A percentile compares a stretch with the other conserved stretches of the same genome.
Evolutionary conservation across 2,797 vertebrate species (phyloP).

Genomic region (Yasuhikotakia modesta): DNA sequence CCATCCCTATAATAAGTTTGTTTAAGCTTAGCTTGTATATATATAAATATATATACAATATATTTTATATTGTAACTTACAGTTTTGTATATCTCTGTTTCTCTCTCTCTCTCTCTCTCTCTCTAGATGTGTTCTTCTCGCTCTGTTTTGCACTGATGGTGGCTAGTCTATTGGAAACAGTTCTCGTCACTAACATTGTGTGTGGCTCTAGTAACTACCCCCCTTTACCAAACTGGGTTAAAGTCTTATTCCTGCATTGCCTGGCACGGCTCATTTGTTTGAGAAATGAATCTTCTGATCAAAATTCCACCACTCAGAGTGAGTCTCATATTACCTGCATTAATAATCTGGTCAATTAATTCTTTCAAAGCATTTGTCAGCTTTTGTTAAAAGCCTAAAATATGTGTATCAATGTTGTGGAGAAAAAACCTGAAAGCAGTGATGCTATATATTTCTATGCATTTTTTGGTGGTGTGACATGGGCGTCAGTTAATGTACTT

Average conservation of each 20-base stretch:
- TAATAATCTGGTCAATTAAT: not conserved
- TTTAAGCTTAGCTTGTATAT: no score
- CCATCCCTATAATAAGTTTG: constrained; percentile 60
- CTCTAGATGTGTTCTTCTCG: constrained; percentile 62
- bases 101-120: constrained; percentile 14
- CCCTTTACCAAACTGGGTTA: constrained; percentile 57
- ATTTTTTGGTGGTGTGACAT: no score
- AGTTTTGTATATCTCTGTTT: not conserved
- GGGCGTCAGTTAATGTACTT: no score
- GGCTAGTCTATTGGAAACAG: constrained; percentile 71
- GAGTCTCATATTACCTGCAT: not conserved
- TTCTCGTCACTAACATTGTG: constrained; percentile 73
- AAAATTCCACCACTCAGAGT: not conserved
- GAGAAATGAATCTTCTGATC: not conserved
- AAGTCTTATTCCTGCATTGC: constrained; percentile 51
- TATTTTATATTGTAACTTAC: not conserved
- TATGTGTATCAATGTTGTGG: no score
- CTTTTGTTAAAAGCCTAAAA: no score
- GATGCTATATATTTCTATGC: no score
- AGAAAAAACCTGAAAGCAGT: no score
- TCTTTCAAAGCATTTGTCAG: no score
- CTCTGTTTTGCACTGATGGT: constrained; percentile 75
- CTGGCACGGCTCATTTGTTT: constrained; percentile 48
- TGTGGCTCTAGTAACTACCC: constrained; percentile 58
- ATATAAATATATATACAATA: no score